Conservation (phyloP, 2,888 invertebrate genomes). For the Andrena fulva region DNA sequence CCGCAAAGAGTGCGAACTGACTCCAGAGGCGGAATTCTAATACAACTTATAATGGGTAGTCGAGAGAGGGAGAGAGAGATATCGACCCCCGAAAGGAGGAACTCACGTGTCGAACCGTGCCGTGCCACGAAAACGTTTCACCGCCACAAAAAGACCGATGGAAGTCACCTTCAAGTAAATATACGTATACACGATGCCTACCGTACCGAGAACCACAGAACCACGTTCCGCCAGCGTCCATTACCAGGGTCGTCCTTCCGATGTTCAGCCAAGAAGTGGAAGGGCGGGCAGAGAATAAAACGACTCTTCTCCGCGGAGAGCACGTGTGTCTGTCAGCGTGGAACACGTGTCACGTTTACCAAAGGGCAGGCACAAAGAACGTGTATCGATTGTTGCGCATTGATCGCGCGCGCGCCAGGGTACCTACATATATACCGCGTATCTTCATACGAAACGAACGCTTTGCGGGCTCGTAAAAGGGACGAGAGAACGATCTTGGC, state of each 20-base stretch:
- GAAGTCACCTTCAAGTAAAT: slow-evolving; percentile 33
- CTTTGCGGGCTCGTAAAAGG: not conserved
- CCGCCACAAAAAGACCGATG: slow-evolving; percentile 5
- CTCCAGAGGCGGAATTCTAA: too few species aligned
- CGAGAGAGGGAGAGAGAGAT: too few species aligned
- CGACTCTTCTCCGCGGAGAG: slow-evolving; percentile 15
- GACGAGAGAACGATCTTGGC: not conserved
- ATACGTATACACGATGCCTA: not conserved
- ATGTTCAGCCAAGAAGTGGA: slow-evolving; percentile 39
- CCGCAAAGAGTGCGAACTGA: too few species aligned
- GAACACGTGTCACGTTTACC: slow-evolving; percentile 47
- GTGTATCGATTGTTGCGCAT: slow-evolving; percentile 5
- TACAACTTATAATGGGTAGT: too few species aligned
- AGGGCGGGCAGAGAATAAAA: slow-evolving; percentile 32
- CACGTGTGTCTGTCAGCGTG: slow-evolving; percentile 47
- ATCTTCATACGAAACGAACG: not conserved
- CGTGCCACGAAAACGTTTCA: slow-evolving; percentile 10
- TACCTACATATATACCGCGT: too few species aligned
- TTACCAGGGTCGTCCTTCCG: slow-evolving; percentile 50
- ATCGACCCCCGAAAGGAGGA: not conserved
- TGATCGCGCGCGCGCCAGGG: not conserved
- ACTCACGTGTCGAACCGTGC: not conserved
- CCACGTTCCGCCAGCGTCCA: slow-evolving; percentile 44
- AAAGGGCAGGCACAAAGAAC: not conserved
- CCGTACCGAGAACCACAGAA: not conserved